Base-by-base conservation (phyloP, 2,888 invertebrate species). In the Tetanocera ferruginea region DNA sequence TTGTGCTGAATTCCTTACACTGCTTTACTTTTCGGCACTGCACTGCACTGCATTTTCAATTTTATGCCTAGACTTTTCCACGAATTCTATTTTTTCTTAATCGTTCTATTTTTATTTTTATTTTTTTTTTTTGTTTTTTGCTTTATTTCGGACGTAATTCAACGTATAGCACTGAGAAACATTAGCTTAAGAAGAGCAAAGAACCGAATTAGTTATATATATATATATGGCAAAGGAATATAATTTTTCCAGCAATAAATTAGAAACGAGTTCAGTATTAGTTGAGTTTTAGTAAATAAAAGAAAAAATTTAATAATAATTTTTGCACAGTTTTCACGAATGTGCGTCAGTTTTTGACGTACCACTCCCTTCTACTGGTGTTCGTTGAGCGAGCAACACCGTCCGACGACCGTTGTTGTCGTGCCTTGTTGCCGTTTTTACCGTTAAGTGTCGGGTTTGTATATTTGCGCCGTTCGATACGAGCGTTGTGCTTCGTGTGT, bases 341-440 rank as follows among this genome's bases (percentile, higher is more conserved):
- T 88, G 90, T 90, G 90, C 89, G 90, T 90, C 90, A 90, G 89
- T 87, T 86, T 88, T 89, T 89, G 87, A 88, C 88, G 85, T 90
- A 89, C 86, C 90, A 88, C 88, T 90, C 91, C 87, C 90, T 91
- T 89, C 89, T 89, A 89, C 89, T 88, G 86, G 85, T 85, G 83
- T 84, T 80, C 81, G 83, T 69, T 69, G 78, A 76, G 71, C 78
- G 67, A 82, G 78, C 80, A 81, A 80, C 80, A 80, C 77, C 80
- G 79, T 78, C 72, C 67, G 79, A 79, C 79, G 81, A 78, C 79
- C 80, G 79, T 83, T 83, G 83, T n/a, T 62, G 81, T 78, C 55
- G 77, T 80, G 73, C 78, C 70, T 76, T 73, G 72, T 74, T 70
- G 80, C 74, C 75, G 81, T 76, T 78, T 83, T 80, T 82, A 28